Evolutionary conservation across 2,888 invertebrate species (phyloP).

Genomic region (Meiosimyza platycephala): DNA sequence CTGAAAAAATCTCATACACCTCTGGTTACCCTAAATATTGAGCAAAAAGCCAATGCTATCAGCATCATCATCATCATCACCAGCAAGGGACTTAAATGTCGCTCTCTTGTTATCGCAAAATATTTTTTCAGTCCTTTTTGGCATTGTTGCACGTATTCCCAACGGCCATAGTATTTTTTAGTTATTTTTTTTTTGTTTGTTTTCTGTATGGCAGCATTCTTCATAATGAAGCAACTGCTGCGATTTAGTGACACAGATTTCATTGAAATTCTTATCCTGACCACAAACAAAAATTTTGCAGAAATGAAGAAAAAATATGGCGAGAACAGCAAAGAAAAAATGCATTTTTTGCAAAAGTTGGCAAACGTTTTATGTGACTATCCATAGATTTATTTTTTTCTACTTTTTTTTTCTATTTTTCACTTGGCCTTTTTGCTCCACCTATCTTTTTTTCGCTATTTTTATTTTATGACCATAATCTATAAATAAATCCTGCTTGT

Average conservation of each 20-base stretch:
- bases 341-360: slow-evolving; percentile 29
- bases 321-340: slow-evolving; percentile 3
- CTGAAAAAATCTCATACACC: no score
- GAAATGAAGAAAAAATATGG: not conserved
- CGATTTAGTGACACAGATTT: slow-evolving; percentile 26
- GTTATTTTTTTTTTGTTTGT: no score
- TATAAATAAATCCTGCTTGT: slow-evolving; percentile 25
- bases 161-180: no score
- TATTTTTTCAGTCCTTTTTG: no score
- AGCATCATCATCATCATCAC: no score
- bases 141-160: no score
- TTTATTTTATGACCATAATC: slow-evolving; percentile 20
- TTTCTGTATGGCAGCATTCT: not conserved
- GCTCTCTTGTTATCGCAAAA: no score
- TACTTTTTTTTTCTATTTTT: not conserved
- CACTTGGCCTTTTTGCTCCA: slow-evolving; percentile 1
- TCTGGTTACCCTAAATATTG: no score
- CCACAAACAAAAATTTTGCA: slow-evolving; percentile 21
- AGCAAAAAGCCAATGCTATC: no score
- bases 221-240: slow-evolving; percentile 18
- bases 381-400: not conserved
- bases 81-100: no score
- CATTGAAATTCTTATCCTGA: slow-evolving; percentile 33
- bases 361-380: not conserved
- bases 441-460: no score